Evolutionary conservation across 1,140 invertebrate species (phyloP), one percentile per base, ranked within the genome.

Genomic region (Myzus persicae): DNA sequence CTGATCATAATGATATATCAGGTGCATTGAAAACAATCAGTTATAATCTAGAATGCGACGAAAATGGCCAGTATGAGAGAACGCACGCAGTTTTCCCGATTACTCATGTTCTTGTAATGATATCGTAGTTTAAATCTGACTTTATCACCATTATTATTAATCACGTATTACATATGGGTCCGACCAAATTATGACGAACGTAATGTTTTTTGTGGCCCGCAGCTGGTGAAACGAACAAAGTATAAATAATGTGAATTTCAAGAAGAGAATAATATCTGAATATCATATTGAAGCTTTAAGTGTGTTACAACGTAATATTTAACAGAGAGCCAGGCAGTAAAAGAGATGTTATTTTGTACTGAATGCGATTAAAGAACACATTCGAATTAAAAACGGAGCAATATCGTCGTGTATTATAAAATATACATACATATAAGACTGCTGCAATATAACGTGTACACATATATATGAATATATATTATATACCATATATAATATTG

Each of bases 361-460:
- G 11, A 89, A 89, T 38, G 51, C 24, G 48, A 89, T 89, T 51
- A 89, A 89, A 89, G 46, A 89, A 89, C 88, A 46, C 46, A 54
- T 89, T 89, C n/a, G 87, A 89, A 89, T 89, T 89, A 89, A 89
- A 54, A 51, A 40, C 88, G 22, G 46, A 40, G 11, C 22, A 89
- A 89, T 89, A 38, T 89, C n/a, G 14, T 18, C 46, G 87, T 9
- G 87, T 22, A 18, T 76, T 20, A 76, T 18, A n/a, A 76, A 76
- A 76, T 18, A 59, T 59, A 59, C 31, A 76, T n/a, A 76, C 59
- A 76, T 76, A 76, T 76, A 76, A 76, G 59, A 76, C 11, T 18
- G 59, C 14, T 76, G 31, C 59, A 76, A 76, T 76, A 76, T n/a
- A 76, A 76, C 31, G 59, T 6, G 14, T 67, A 54, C 26, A 59